phyloP scores from a whole-genome alignment of 2,113 vertebrate genomes.

The Rhinichthys klamathensis region DNA sequence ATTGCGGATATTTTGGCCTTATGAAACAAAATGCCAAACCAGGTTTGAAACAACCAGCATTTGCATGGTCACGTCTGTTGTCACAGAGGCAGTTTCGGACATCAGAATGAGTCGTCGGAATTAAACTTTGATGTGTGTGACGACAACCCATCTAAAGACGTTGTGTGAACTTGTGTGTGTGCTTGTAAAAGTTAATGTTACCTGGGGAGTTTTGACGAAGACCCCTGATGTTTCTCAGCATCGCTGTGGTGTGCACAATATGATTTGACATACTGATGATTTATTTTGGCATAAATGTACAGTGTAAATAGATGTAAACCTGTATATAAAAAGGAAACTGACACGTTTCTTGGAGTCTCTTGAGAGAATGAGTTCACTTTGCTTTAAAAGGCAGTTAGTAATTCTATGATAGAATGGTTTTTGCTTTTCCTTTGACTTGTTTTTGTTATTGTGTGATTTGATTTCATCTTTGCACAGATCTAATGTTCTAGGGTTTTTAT shows the following conservation, averaged over 20 bases:
- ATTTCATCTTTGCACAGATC: background rate
- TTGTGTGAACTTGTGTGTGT: conserved; percentile 68
- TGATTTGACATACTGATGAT: conserved; percentile 69
- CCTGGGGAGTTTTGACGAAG: conserved; percentile 67
- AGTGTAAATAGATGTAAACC: conserved; percentile 80
- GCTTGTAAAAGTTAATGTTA: conserved; percentile 62
- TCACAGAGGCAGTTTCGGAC: background rate
- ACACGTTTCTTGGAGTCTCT: conserved; percentile 64
- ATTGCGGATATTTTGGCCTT: conserved; percentile 24
- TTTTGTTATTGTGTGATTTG: conserved; percentile 17
- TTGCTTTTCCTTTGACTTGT: background rate
- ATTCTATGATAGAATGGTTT: background rate
- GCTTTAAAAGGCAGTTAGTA: conserved; percentile 7
- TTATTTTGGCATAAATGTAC: conserved; percentile 79
- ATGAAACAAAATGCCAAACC: conserved; percentile 8
- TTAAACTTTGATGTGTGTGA: background rate
- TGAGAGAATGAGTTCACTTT: background rate
- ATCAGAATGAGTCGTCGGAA: background rate
- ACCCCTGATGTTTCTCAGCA: conserved; percentile 59
- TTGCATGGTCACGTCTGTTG: background rate
- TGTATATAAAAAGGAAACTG: conserved; percentile 76
- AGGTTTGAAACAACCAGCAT: conserved; percentile 46
- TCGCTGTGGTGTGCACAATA: conserved; percentile 73
- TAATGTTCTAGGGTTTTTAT: conserved; percentile 18
- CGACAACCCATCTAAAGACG: conserved; percentile 56